Base-by-base conservation (phyloP, 2,797 vertebrate genomes). In the Leptodactylus fallax region DNA sequence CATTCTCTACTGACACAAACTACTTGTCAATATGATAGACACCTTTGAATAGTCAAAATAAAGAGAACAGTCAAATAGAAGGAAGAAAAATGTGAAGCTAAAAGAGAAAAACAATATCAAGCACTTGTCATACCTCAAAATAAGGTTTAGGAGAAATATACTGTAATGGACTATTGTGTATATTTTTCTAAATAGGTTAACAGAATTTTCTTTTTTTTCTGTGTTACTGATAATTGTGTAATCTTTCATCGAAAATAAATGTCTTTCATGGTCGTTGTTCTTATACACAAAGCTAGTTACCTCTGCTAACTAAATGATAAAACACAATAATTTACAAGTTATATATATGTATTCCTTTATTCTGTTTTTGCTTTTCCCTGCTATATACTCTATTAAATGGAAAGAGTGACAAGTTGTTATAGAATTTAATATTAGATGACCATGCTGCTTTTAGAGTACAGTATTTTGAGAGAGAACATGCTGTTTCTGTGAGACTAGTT, bases 341-440 rank as follows among this genome's bases (percentile, higher is more conserved):
- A 36, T 36, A 36, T 36, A 36, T 36, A 36, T 36, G 71, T 47
- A 7, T 47, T 76, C 14, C 13, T 77, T 16, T 47, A 58, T 47
- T 85, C 14, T 36, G 13, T 84, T 60, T 56, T 61, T 63, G 16
- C 27, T 13, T 60, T 60, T 65, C 36, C 51, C 17, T 78, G 21
- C 51, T 36, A 51, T 27, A 60, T 61, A 36, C 60, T 56, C 12
- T 69, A 56, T 47, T 51, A 49, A 23, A 27, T 7, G 49, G 7
- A 80, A 6, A 69, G 27, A 69, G 76, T 86, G 76, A 58, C 53
- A 80, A 69, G 51, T 56, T 86, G 49, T 79, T 79, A 55, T 56
- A 36, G 49, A 86, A 56, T 86, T n/a, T 86, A 80, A 80, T 80
- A 86, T 69, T 79, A 71, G 25, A 71, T 13, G 56, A 69, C 19